These are phyloP conservation scores for Cebus imitator DNA, from an alignment of 2,113 vertebrate genomes.

Conservation along the genomic window DNA sequence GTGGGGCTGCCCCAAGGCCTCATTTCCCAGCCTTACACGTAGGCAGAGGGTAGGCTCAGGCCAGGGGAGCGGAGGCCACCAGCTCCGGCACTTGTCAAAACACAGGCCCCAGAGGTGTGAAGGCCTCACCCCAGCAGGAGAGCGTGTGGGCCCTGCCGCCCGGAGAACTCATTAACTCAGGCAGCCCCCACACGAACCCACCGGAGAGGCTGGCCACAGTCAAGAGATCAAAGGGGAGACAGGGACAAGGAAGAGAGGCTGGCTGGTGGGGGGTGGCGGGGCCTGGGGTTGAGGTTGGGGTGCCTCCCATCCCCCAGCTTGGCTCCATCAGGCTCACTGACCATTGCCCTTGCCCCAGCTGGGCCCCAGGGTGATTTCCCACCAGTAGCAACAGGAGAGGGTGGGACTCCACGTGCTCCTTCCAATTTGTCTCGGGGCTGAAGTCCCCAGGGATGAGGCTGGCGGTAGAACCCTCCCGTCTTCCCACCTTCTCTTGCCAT, in stretches of 20 bases:
- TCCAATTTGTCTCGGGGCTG: background rate
- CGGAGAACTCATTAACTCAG: conserved; percentile 75
- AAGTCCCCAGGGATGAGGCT: background rate
- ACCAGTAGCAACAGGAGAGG: background rate
- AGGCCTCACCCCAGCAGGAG: conserved; percentile 81
- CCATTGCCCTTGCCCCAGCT: background rate
- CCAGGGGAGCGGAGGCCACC: conserved; percentile 42
- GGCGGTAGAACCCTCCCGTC: background rate
- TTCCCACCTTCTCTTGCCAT: background rate
- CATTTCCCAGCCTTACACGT: conserved; percentile 78
- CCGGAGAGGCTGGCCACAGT: background rate
- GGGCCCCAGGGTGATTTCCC: background rate
- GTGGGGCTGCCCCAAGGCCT: conserved; percentile 34
- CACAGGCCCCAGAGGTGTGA: conserved; percentile 81
- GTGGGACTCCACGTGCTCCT: background rate
- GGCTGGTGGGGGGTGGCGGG: background rate
- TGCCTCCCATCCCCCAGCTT: background rate
- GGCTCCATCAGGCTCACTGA: background rate
- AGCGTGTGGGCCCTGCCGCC: conserved; percentile 18
- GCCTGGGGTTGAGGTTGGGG: background rate
- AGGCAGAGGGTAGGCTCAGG: conserved; percentile 39
- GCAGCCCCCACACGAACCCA: conserved; percentile 44
- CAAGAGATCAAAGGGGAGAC: conserved; percentile 71
- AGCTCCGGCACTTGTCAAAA: conserved; percentile 84
- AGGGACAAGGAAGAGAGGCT: background rate